Evolutionary conservation across 2,888 invertebrate species (phyloP), one percentile per base, ranked within the genome.

Genomic region (Troilus luridus): DNA sequence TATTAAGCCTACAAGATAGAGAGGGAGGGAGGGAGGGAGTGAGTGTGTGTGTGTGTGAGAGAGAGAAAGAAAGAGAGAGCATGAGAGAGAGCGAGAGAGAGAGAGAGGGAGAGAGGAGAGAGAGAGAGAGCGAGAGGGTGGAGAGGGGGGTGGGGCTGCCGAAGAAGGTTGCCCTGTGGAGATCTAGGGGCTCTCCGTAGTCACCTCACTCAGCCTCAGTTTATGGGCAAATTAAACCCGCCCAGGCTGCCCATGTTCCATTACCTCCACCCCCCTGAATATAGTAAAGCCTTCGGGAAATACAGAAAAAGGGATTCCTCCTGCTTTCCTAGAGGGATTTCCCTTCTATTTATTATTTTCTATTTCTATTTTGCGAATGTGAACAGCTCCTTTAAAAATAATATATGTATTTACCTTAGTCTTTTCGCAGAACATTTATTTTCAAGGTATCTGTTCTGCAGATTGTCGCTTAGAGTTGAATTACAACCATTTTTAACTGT

Each of bases 271-370:
- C 85, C 56, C 27, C 19, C 85, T 85, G 85, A 85, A 85, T 85
- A 85, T 85, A 85, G 85, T n/a, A 85, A 85, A 85, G 56, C 85
- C 85, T 58, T 58, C 21, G 54, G 56, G 56, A 85, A 85, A 85
- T 85, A 85, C 56, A 56, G 85, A n/a, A 58, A 56, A 85, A 56
- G 56, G 56, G 56, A 85, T 85, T 21, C 85, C 14, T 21, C n/a
- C 85, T 85, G 56, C 56, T 85, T 85, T 85, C 56, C 41, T 54
- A 21, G 27, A n/a, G 54, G 21, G 72, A 77, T 24, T 64, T 56
- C 94, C 94, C 94, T 94, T 94, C 91, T 93, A 94, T 85, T 54
- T 85, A n/a, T 85, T 56, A 8, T 85, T 54, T 41, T n/a, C 56
- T 85, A 85, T n/a, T 58, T 8, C 85, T n/a, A 85, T 85, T 85